These are phyloP conservation scores for Cepaea hortensis DNA, from an alignment of 2,888 invertebrate species.

Conservation along the genomic window DNA sequence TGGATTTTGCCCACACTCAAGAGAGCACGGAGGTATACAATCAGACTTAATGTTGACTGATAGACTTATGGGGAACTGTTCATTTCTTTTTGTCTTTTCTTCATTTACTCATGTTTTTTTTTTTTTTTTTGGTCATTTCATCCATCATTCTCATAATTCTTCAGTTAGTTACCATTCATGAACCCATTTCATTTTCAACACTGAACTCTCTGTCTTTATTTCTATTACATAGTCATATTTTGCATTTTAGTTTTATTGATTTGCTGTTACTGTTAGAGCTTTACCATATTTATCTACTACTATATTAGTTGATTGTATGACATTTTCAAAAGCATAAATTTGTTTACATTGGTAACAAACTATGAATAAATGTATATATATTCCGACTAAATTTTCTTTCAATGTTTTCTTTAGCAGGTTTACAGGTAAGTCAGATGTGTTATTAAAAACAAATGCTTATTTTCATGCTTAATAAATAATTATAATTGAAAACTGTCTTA, in stretches of 20 bases:
- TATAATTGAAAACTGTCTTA: neutral
- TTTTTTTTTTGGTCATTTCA: neutral
- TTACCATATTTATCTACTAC: too few relatives aligned
- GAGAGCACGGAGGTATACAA: conserved; percentile 85
- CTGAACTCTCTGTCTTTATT: too few relatives aligned
- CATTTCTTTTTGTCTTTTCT: neutral
- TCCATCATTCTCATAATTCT: neutral
- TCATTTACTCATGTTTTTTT: neutral
- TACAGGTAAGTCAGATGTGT: neutral
- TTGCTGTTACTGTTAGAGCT: too few relatives aligned
- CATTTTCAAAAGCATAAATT: too few relatives aligned
- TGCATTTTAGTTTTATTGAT: too few relatives aligned
- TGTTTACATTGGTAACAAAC: too few relatives aligned
- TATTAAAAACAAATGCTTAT: neutral
- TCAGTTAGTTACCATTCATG: neutral
- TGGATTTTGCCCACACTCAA: conserved; percentile 96
- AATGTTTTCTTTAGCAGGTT: neutral
- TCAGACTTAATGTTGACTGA: conserved; percentile 27
- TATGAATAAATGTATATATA: too few relatives aligned
- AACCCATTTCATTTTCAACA: neutral
- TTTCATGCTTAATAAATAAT: neutral
- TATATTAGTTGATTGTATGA: too few relatives aligned
- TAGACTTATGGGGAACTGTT: neutral
- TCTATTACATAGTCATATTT: too few relatives aligned
- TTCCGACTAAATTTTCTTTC: neutral